A percentile compares a stretch with the other conserved stretches of the same genome.
Evolutionary conservation across 2,113 vertebrate species (phyloP).

Genomic region (Fulica atra): DNA sequence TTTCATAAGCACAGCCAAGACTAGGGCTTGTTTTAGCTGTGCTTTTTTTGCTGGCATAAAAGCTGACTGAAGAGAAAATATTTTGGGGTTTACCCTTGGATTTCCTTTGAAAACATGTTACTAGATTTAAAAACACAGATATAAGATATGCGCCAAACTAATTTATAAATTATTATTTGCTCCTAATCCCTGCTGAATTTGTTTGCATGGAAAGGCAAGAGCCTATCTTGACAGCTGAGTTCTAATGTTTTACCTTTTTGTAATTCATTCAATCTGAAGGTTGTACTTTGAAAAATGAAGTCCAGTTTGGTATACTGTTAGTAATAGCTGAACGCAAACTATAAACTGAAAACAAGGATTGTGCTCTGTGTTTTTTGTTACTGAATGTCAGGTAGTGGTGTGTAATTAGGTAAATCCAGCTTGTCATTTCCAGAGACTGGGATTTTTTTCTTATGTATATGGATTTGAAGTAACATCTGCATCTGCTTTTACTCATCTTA

Average conservation of each 20-base stretch:
- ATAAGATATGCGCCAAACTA: not conserved
- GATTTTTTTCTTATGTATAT: not conserved
- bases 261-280: not conserved
- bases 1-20: not conserved
- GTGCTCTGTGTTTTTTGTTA: not conserved
- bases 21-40: not conserved
- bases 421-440: not conserved
- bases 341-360: not conserved
- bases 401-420: not conserved
- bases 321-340: not conserved
- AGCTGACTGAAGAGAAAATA: not conserved
- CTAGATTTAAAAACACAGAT: not conserved
- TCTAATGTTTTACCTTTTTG: not conserved
- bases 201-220: not conserved
- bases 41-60: not conserved
- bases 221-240: not conserved
- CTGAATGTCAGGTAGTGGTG: not conserved
- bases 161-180: not conserved
- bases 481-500: not conserved
- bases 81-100: not conserved
- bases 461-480: not conserved
- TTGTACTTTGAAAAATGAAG: not conserved
- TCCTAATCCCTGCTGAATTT: not conserved
- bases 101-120: not conserved
- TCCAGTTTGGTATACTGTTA: not conserved